Percentiles rank a stretch among this genome's conserved stretches.
Evolutionary conservation across 1,140 invertebrate species (phyloP).

Genomic region (Daktulosphaira vitifoliae): DNA sequence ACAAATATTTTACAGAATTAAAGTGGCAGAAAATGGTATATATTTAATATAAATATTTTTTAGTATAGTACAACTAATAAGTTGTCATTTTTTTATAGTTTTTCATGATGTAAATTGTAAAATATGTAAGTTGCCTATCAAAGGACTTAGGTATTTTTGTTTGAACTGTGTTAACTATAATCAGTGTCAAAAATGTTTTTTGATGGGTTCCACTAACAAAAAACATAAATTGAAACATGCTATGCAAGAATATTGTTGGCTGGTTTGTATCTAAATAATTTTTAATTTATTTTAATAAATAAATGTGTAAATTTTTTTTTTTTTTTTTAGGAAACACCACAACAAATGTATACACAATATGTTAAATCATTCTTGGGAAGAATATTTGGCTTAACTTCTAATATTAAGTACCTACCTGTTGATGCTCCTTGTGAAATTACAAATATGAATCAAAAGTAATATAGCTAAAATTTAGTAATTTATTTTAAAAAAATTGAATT

Average conservation of each 20-base stretch:
- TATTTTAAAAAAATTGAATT: too few species aligned
- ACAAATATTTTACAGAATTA: constrained; percentile 51
- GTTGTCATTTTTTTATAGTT: constrained; percentile 46
- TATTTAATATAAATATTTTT: too few species aligned
- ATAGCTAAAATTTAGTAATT: too few species aligned
- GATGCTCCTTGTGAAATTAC: neutral
- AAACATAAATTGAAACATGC: constrained; percentile 68
- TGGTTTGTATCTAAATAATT: constrained; percentile 42
- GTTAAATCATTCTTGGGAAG: constrained; percentile 26
- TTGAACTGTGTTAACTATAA: constrained; percentile 66
- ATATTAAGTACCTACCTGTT: constrained; percentile 21
- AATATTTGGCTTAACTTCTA: constrained; percentile 23
- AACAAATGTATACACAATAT: constrained; percentile 18
- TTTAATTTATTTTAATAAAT: neutral
- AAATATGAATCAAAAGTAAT: constrained; percentile 14
- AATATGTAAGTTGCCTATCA: constrained; percentile 49
- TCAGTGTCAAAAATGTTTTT: constrained; percentile 72
- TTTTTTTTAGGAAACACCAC: constrained; percentile 25
- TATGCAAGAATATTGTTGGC: constrained; percentile 65
- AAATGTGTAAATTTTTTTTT: neutral
- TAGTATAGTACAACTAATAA: too few species aligned
- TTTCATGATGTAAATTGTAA: constrained; percentile 51
- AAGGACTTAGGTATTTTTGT: constrained; percentile 59
- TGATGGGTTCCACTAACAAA: constrained; percentile 58
- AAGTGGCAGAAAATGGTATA: constrained; percentile 49